Evolutionary conservation across 2,888 invertebrate species (phyloP), one percentile per base, ranked within the genome.

Genomic region (Apamea sordens): DNA sequence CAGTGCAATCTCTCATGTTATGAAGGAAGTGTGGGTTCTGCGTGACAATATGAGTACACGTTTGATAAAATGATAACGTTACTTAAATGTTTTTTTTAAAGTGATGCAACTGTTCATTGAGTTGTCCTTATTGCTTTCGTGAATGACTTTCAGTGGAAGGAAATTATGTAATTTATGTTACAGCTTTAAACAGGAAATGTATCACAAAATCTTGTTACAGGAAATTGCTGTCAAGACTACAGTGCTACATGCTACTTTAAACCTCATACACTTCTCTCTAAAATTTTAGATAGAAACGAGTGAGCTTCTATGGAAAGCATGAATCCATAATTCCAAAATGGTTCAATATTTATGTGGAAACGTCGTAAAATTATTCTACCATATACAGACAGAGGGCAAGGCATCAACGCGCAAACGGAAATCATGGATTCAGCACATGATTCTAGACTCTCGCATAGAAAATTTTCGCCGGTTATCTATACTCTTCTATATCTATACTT

Each of bases 51-150:
- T 47, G 15, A 67, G 44, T 21, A 53, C 87, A 84, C 85, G 88
- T 74, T 63, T 73, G 69, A 74, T 84, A 72, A 84, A 36, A 21
- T 71, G 73, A 87, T 72, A 87, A 86, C 65, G 13, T 28, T 77
- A 61, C 28, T 61, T 18, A 32, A 73, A 50, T 28, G 68, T 83
- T 64, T 59, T 47, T 32, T 44, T 41, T 41, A 5, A 56, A 28
- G 8, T 84, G 59, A 79, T 65, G 67, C n/a, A 84, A 84, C 18
- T 21, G 4, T 73, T 73, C 21, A 72, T 67, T 71, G 24, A 72
- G 56, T 50, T 8, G 32, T 85, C 41, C 47, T 56, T 59, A 2
- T 32, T 36, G 28, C 47, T 53, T 63, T 67, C 21, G 28, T 32
- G 82, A 59, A 65, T 80, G 63, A 21, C 24, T 72, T 71, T 65